Conservation (phyloP, 2,797 vertebrate species). For the Octomys mimax region DNA sequence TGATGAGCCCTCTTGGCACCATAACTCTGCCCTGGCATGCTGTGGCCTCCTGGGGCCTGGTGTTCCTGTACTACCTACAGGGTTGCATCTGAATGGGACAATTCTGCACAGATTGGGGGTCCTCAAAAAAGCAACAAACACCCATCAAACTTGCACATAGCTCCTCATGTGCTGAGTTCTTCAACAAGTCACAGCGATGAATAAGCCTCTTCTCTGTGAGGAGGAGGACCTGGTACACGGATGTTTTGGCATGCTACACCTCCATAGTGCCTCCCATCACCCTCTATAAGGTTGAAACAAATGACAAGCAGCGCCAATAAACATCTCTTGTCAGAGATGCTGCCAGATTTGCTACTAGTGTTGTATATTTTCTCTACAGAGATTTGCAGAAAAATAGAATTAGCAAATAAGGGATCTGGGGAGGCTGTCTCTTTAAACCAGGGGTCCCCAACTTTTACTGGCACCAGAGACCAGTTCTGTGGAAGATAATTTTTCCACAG, state of each 20-base stretch:
- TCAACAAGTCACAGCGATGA: not conserved
- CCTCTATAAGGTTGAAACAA: not conserved
- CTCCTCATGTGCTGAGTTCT: not conserved
- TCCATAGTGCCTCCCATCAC: not conserved
- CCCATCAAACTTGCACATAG: not conserved
- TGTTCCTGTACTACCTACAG: not conserved
- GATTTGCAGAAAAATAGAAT: not conserved
- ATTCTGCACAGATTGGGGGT: not conserved
- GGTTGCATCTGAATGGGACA: not conserved
- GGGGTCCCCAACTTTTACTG: not conserved
- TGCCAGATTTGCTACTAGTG: not conserved
- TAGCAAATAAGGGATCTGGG: not conserved
- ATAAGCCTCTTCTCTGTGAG: not conserved
- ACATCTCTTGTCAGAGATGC: not conserved
- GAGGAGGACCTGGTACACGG: not conserved
- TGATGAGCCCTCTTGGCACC: not conserved
- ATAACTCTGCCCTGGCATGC: not conserved
- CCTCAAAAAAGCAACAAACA: not conserved
- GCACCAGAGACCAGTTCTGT: not conserved
- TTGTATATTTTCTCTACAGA: not conserved
- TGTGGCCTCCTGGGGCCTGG: not conserved
- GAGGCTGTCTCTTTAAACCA: not conserved
- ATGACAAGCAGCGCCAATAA: not conserved
- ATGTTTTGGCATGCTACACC: accelerated
- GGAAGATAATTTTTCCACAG: not conserved